Evolutionary conservation across 2,888 invertebrate genomes (phyloP), one percentile per base, ranked within the genome.

Genomic region (Spatulosminthurus flaviceps): DNA sequence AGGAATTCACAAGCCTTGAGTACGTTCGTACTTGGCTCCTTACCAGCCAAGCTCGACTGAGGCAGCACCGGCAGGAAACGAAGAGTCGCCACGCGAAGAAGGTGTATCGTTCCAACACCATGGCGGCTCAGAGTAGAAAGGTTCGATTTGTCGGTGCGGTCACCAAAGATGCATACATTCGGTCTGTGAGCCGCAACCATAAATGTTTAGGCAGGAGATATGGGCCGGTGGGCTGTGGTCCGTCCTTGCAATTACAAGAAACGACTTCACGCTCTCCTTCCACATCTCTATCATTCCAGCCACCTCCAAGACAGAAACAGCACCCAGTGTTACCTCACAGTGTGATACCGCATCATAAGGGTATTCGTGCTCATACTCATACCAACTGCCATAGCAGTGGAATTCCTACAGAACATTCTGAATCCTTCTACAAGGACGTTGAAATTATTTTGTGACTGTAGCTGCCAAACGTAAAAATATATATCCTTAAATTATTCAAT

Each of bases 21-120:
- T 85, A 85, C 34, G 85, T 85, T 0, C 77, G 82, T 64, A 84
- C 85, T 70, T 85, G 85, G 85, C 80, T 85, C 11, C 80, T 85
- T 66, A 82, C 82, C 1, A 82, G 82, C 70, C 82, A 82, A 43
- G 80, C 82, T 2, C 69, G 79, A 24, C 76, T 78, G 0, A 42
- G 75, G 41, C 81, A 81, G 22, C 77, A 81, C 22, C 67, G 72
- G 0, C 29, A 70, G n/a, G 69, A 70, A 5, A 61, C 71, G 0
- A 51, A 51, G 21, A 74, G 61, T 69, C 61, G 73, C 16, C 26
- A 66, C 0, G 77, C 77, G 0, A 81, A 81, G 64, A 81, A 81
- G 64, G 81, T 77, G 16, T 60, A 77, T 42, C 73, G 81, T 13
- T 77, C 81, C 24, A 79, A 81, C 66, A 81, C 81, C 7, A 69